Evolutionary conservation across 2,888 invertebrate species (phyloP).

Genomic region (Sphecodes monilicornis): DNA sequence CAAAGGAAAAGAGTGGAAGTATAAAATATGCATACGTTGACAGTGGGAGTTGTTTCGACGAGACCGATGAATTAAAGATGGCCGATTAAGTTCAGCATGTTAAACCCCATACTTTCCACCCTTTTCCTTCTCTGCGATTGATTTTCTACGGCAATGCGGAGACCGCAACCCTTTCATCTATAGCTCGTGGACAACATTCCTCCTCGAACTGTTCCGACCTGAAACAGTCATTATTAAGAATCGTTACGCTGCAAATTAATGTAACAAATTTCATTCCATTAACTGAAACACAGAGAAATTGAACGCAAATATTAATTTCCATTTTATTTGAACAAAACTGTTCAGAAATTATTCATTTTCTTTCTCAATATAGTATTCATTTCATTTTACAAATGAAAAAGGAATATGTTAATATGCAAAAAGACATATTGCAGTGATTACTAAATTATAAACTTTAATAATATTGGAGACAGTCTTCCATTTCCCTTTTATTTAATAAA

Average conservation of each 20-base stretch:
- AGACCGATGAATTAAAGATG: constrained; percentile 2
- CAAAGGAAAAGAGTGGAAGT: not conserved
- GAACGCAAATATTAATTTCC: not conserved
- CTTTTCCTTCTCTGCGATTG: constrained; percentile 32
- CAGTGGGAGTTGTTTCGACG: not conserved
- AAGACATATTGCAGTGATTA: no score
- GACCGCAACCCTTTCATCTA: constrained; percentile 41
- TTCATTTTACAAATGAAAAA: no score
- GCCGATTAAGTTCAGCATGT: not conserved
- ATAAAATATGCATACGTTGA: not conserved
- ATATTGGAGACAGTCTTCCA: no score
- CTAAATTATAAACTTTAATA: no score
- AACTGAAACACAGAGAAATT: not conserved
- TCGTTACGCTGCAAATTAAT: not conserved
- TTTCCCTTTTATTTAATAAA: no score
- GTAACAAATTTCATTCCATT: not conserved
- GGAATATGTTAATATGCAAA: no score
- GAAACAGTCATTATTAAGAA: not conserved
- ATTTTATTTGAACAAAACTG: not conserved
- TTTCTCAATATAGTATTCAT: no score
- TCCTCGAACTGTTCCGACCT: constrained; percentile 10
- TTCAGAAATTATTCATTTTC: no score
- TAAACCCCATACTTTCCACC: constrained; percentile 6
- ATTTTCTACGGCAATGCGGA: constrained; percentile 47
- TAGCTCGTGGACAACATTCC: constrained; percentile 32